These are phyloP conservation scores for Botrylloides violaceus DNA, from an alignment of 23 tunicate genomes.

Conservation along the genomic window DNA sequence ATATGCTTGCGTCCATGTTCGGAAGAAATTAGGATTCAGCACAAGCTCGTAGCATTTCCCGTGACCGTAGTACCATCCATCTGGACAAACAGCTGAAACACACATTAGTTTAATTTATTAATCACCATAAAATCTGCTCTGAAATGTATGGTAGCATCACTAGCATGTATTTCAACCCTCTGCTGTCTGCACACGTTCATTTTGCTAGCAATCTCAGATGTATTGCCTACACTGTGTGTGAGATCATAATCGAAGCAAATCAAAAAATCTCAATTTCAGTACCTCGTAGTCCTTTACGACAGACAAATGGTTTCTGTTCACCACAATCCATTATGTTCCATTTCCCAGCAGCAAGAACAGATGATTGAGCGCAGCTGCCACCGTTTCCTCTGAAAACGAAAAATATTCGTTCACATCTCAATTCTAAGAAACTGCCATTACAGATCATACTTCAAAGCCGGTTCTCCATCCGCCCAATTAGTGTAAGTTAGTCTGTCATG, in stretches of 20 bases:
- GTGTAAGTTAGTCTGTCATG: slow-evolving; percentile 38
- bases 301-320: slow-evolving; percentile 39
- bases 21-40: slow-evolving; percentile 33
- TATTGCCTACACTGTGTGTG: no score
- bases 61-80: slow-evolving; percentile 61
- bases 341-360: slow-evolving; percentile 11
- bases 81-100: slow-evolving; percentile 66
- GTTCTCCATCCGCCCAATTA: slow-evolving; percentile 5
- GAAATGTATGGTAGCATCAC: neutral
- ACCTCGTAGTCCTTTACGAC: slow-evolving; percentile 60
- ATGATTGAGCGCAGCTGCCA: slow-evolving; percentile 39
- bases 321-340: slow-evolving; percentile 47
- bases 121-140: neutral
- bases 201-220: no score
- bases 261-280: no score
- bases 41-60: slow-evolving; percentile 62
- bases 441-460: slow-evolving; percentile 1
- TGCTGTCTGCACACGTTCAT: no score
- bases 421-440: neutral
- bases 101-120: neutral
- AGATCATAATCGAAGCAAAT: no score
- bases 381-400: slow-evolving; percentile 21
- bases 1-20: slow-evolving; percentile 66
- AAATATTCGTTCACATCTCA: neutral
- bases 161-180: no score